Base-by-base conservation (phyloP, 2,888 invertebrate genomes). In the Vandiemenella viatica region DNA sequence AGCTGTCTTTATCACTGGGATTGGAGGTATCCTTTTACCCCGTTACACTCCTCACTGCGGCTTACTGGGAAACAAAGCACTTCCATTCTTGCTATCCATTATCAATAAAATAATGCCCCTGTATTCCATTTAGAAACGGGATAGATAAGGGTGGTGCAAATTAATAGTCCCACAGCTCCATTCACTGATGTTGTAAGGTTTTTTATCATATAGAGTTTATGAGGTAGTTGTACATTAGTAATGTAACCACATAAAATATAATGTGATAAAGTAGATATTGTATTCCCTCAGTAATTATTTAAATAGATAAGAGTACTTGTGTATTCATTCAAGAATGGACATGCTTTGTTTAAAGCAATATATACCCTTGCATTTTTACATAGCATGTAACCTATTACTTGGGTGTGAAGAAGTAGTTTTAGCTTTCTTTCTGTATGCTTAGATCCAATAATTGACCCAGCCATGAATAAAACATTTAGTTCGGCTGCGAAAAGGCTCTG, bases 271-370 rank as follows among this genome's bases (percentile, higher is more conserved):
- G 47, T 51, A 51, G 50, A 45, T 47, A 44, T 48, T 51, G 48
- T 51, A 51, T 48, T 51, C 50, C 50, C 42, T 51, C 50, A 48
- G 43, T 50, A 48, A 51, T 51, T 50, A 50, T 51, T 50, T 52
- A 44, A 50, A 50, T 50, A 51, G 48, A 43, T 45, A 48, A 45
- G 48, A 52, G 21, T 46, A 54, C 53, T 51, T 45, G 43, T 50
- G 50, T 50, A 53, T 51, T 53, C 45, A 53, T 51, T 51, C 50
- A 55, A 54, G 55, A 54, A 54, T 55, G 55, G 55, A 52, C 51
- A 48, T 55, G 55, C 53, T 55, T 55, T 55, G 55, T 55, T 55
- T 41, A 26, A 53, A 50, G 51, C 51, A 52, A 53, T 46, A 55
- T 52, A 43, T 48, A 55, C 54, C 53, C 52, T 52, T 52, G 53